phyloP scores from a whole-genome alignment of 2,888 invertebrate genomes.

The Ophonus ardosiacus region DNA sequence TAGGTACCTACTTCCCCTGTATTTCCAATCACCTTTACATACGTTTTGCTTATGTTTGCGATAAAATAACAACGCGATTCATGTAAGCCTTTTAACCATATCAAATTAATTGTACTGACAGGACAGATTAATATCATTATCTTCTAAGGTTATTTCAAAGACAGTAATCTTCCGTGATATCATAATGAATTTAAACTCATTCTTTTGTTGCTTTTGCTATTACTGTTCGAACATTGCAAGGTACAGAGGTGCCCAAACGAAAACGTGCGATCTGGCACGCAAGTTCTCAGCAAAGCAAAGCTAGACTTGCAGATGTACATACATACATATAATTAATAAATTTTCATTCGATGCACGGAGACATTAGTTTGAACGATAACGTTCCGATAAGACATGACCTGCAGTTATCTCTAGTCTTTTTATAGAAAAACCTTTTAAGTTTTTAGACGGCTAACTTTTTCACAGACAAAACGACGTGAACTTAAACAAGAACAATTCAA shows the following conservation, averaged over 20 bases:
- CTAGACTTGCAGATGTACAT: slow-evolving; percentile 14
- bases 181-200: slow-evolving; percentile 30
- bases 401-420: slow-evolving; percentile 52
- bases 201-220: slow-evolving; percentile 35
- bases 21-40: slow-evolving; percentile 26
- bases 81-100: slow-evolving; percentile 33
- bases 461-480: slow-evolving; percentile 43
- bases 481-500: slow-evolving; percentile 54
- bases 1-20: slow-evolving; percentile 30
- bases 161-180: slow-evolving; percentile 45
- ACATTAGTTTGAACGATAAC: slow-evolving; percentile 48
- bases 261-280: slow-evolving; percentile 18
- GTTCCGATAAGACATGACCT: slow-evolving; percentile 49
- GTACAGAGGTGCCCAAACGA: background rate
- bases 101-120: slow-evolving; percentile 41
- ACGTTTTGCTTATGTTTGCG: slow-evolving; percentile 15
- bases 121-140: slow-evolving; percentile 45
- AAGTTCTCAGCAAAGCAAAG: background rate
- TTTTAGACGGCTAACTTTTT: slow-evolving; percentile 37
- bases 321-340: slow-evolving; percentile 42
- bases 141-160: slow-evolving; percentile 45
- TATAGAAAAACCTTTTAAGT: slow-evolving; percentile 45
- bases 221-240: slow-evolving; percentile 21
- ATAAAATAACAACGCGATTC: slow-evolving; percentile 12
- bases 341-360: slow-evolving; percentile 45